Conservation (phyloP, 2,113 vertebrate species). For the Alces alces region DNA sequence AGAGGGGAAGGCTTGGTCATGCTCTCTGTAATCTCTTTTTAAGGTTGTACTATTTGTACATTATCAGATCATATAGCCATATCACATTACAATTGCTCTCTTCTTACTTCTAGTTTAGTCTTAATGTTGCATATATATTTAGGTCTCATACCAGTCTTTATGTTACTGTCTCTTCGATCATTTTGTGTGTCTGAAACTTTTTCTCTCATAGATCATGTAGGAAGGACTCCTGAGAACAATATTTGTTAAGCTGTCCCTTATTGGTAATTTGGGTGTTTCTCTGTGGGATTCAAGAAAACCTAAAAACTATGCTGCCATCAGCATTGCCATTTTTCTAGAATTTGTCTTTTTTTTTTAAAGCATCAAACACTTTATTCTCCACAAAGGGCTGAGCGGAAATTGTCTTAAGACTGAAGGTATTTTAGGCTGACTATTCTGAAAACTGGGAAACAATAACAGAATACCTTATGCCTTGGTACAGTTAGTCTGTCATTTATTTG, state of each 20-base stretch:
- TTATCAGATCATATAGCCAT: not conserved
- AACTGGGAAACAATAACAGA: not conserved
- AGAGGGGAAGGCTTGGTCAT: not conserved
- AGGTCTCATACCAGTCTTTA: not conserved
- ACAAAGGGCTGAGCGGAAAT: not conserved
- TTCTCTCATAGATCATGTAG: not conserved
- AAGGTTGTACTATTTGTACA: not conserved
- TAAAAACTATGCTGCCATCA: not conserved
- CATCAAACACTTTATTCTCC: not conserved
- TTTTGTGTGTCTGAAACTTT: not conserved
- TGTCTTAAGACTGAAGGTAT: not conserved
- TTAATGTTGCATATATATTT: not conserved
- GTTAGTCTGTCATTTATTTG: not conserved
- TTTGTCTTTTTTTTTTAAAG: not conserved
- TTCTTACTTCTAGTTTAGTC: not conserved
- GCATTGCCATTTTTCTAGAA: not conserved
- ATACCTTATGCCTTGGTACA: not conserved
- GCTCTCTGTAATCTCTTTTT: not conserved
- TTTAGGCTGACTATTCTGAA: not conserved
- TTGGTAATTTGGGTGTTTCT: not conserved
- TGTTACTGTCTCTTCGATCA: not conserved
- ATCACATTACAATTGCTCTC: not conserved
- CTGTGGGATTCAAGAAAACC: not conserved
- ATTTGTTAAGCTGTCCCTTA: not conserved
- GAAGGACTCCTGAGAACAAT: not conserved